Evolutionary conservation across 2,888 invertebrate species (phyloP), one percentile per base, ranked within the genome.

Genomic region (Drosophila paranaensis): DNA sequence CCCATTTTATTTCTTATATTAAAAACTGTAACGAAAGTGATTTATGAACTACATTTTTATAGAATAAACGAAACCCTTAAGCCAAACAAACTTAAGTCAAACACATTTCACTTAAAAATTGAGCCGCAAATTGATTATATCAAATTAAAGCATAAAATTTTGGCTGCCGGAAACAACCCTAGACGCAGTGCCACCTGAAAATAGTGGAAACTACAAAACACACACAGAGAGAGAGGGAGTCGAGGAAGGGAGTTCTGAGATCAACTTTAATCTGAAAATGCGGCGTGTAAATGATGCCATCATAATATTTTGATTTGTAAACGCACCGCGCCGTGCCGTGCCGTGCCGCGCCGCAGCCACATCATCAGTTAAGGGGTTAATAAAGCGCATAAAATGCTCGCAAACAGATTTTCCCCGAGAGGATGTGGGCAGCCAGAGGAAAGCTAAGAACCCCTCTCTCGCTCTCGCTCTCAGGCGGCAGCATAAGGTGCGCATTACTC

Each of bases 281-380:
- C 79, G 79, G 90, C 91, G 91, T 90, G 90, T 91, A 91, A 90
- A 91, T 90, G 71, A 90, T 79, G 90, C 89, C 91, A 90, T 91
- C 91, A 91, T 64, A 90, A 91, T 90, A 90, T 90, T 91, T 81
- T 90, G 90, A 91, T 88, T 84, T 83, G 77, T 74, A 71, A 67
- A 77, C 33, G 10, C 33, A 10, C 33, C 33, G 33, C 10, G 10
- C 56, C 64, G 69, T 53, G 62, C 33, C 33, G 33, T 2, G 10
- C 56, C 64, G 69, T 53, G 62, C 58, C 40, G 71, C 46, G 55
- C 60, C 45, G 62, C 67, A 65, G 62, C 60, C 82, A 79, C 77
- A 88, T 77, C 74, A 89, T 76, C 88, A 71, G 85, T 70, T 74
- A 90, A 90, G 88, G 90, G 90, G 90, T 87, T 87, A 87, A 87